Base-by-base conservation (phyloP, 2,113 vertebrate species). In the Dinomys branickii region DNA sequence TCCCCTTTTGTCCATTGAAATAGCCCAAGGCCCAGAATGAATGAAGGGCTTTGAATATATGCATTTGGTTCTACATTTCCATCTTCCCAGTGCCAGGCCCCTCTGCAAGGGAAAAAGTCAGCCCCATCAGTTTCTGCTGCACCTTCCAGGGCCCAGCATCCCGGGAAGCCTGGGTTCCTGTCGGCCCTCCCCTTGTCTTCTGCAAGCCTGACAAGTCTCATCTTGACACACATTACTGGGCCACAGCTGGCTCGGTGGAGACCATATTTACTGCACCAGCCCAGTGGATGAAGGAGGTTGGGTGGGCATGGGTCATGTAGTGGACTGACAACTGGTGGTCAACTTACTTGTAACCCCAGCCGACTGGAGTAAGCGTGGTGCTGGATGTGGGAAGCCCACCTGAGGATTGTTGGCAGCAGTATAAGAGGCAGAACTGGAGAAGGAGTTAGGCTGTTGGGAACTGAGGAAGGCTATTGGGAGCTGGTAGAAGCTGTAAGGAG, bases 241-340 rank as follows among this genome's bases (percentile, higher is more conserved):
- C 75, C n/a, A 1, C 2, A 26, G 50, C 73, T 22, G 26, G 33
- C 26, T 2, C 2, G 3, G 41, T 12, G 86, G 93, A 91, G 95
- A 93, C 69, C 78, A 1, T 90, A 97, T 98, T 98, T 80, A 20
- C 96, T 80, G 95, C 24, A 78, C 98, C 97, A 96, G 97, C 96
- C 90, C 97, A 54, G 97, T 93, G 98, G 97, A 97, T 96, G 96
- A 96, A 89, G 95, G 91, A 19, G 50, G 91, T 89, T 88, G 19
- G 56, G 90, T 91, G 92, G 95, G 95, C 78, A 24, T 85, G 47
- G 47, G 47, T 9, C 47, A 50, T 50, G 47, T 50, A 50, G 47
- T 50, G 47, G 47, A 50, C 9, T 50, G 47, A 50, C 47, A 50
- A 50, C 47, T 50, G 9, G 47, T 50, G 47, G 47, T 6, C 5